Conservation (phyloP, 2,797 vertebrate genomes). For the Amphiprion clarkii region DNA sequence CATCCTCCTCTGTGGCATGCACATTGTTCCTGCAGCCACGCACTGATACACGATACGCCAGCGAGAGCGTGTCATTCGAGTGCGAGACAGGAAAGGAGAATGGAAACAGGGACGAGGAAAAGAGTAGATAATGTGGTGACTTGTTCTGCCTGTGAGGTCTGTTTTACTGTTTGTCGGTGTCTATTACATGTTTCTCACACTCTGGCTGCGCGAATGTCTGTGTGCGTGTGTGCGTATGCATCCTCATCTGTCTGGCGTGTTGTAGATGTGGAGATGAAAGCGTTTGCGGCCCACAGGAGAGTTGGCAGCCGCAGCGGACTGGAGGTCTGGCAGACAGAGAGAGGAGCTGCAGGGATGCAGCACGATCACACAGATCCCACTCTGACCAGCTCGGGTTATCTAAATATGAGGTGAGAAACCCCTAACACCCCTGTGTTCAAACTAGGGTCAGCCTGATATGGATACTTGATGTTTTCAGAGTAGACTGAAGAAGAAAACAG, state of each 20-base stretch:
- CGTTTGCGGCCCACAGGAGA: constrained; percentile 68
- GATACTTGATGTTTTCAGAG: constrained; percentile 26
- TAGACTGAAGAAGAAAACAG: constrained; percentile 34
- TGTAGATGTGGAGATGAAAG: constrained; percentile 76
- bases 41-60: constrained; percentile 61
- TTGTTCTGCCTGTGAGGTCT: constrained; percentile 80
- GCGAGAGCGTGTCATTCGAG: constrained; percentile 55
- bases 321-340: constrained; percentile 79
- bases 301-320: constrained; percentile 65
- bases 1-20: constrained; percentile 64
- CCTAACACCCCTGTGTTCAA: constrained; percentile 22
- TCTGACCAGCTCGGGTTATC: constrained; percentile 60
- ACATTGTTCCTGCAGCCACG: constrained; percentile 49
- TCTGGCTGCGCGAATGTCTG: constrained; percentile 44
- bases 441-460: constrained; percentile 7
- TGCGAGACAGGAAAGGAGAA: constrained; percentile 62
- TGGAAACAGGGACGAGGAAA: constrained; percentile 63
- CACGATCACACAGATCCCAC: constrained; percentile 49
- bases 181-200: constrained; percentile 73
- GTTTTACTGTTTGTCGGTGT: constrained; percentile 79
- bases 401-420: constrained; percentile 64
- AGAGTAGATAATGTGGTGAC: constrained; percentile 70
- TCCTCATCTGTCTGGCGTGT: constrained; percentile 61
- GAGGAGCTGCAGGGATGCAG: constrained; percentile 60
- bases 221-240: constrained; percentile 39